Percentiles rank a stretch among this genome's conserved stretches.
Conservation (phyloP, 2,113 vertebrate genomes). For the Rhegmatorhina hoffmannsi region DNA sequence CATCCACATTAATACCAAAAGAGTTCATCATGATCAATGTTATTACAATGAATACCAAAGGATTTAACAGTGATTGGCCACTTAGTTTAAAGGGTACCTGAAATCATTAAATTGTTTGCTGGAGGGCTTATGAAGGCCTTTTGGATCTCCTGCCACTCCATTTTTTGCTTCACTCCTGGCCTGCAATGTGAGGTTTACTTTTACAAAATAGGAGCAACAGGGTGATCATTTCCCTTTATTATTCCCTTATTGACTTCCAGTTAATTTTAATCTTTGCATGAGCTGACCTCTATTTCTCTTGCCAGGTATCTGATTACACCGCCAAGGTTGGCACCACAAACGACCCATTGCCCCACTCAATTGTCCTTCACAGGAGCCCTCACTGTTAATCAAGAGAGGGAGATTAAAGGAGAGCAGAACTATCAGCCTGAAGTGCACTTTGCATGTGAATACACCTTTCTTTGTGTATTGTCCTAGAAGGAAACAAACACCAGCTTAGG, state of each 20-base stretch:
- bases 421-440: conserved; percentile 8
- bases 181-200: conserved; percentile 48
- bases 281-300: conserved; percentile 37
- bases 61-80: conserved; percentile 68
- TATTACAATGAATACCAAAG: conserved; percentile 73
- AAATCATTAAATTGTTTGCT: conserved; percentile 74
- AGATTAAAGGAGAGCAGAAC: conserved; percentile 46
- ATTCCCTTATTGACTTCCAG: conserved; percentile 65
- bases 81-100: conserved; percentile 73
- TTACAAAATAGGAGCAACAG: conserved; percentile 43
- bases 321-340: conserved; percentile 13
- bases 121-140: conserved; percentile 62
- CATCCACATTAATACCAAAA: conserved; percentile 72
- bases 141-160: background rate
- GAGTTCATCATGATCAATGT: conserved; percentile 71
- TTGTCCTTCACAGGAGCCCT: conserved; percentile 54
- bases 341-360: conserved; percentile 33
- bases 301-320: conserved; percentile 40
- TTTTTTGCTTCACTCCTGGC: conserved; percentile 14
- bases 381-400: conserved; percentile 61
- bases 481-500: background rate
- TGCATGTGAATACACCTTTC: conserved; percentile 15
- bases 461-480: background rate
- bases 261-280: conserved; percentile 67
- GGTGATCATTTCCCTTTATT: conserved; percentile 65